These are phyloP conservation scores for Papilio protenor DNA, from an alignment of 2,888 invertebrate species.

Conservation along the genomic window DNA sequence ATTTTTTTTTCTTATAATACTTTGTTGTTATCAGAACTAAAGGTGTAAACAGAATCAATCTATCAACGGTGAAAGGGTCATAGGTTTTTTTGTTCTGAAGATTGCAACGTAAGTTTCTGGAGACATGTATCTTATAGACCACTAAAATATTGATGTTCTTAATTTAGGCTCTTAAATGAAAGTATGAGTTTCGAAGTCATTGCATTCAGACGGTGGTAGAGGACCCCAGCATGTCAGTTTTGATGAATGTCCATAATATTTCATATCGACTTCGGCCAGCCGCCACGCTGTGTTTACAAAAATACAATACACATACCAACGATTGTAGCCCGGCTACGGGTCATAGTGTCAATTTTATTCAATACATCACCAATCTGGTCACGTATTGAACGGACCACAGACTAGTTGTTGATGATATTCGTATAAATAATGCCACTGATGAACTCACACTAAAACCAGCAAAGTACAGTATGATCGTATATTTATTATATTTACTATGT, in stretches of 20 bases:
- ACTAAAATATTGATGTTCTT: too few species aligned
- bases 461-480: not conserved
- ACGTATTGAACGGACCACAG: not conserved
- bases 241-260: constrained; percentile 26
- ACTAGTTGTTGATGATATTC: not conserved
- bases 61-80: too few species aligned
- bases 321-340: not conserved
- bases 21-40: too few species aligned
- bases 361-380: not conserved
- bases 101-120: too few species aligned
- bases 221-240: constrained; percentile 5
- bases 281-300: constrained; percentile 1
- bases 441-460: not conserved
- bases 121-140: too few species aligned
- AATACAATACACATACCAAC: not conserved
- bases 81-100: not conserved
- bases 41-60: too few species aligned
- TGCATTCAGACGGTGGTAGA: not conserved
- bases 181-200: not conserved
- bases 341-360: not conserved
- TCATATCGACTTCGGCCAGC: constrained; percentile 13
- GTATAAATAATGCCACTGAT: not conserved
- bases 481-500: not conserved
- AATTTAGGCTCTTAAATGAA: too few species aligned
- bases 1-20: not conserved